Evolutionary conservation across 2,113 vertebrate species (phyloP).

Genomic region (Labrus mixtus): DNA sequence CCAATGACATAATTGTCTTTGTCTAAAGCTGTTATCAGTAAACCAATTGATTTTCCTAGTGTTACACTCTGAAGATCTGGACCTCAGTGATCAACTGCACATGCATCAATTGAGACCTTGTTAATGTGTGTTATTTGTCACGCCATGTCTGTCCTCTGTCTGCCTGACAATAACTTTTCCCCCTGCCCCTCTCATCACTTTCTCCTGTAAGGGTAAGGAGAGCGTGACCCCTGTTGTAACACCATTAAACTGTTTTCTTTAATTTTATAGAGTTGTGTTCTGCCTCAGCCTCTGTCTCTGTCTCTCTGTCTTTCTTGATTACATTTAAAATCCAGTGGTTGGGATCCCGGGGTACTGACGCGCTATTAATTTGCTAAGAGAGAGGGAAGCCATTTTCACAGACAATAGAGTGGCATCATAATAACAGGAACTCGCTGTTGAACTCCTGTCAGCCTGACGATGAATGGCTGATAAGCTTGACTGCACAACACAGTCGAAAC

Average conservation of each 20-base stretch:
- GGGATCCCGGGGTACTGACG: constrained; percentile 35
- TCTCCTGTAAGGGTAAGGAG: constrained; percentile 13
- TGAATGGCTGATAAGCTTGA: constrained; percentile 45
- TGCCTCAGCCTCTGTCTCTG: constrained; percentile 3
- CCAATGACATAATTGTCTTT: too few species aligned
- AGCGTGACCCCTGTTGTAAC: constrained; percentile 43
- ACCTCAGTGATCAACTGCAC: not conserved
- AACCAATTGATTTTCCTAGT: too few species aligned
- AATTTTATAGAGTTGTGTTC: constrained; percentile 51
- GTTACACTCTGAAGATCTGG: too few species aligned
- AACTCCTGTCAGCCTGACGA: constrained; percentile 57
- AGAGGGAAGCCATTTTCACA: constrained; percentile 41
- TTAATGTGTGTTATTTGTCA: constrained; percentile 28
- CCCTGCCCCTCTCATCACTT: constrained; percentile 10
- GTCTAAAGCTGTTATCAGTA: too few species aligned
- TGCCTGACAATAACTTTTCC: constrained; percentile 16
- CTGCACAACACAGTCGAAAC: constrained; percentile 47
- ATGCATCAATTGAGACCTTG: not conserved
- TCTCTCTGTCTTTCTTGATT: constrained; percentile 27
- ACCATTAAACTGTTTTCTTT: constrained; percentile 56
- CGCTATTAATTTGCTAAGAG: constrained; percentile 60
- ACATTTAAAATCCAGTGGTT: constrained; percentile 54
- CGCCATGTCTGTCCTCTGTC: constrained; percentile 29
- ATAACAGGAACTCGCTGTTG: constrained; percentile 62
- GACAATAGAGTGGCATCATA: constrained; percentile 60